Evolutionary conservation across 2,888 invertebrate genomes (phyloP).

Genomic region (Pterostichus madidus): DNA sequence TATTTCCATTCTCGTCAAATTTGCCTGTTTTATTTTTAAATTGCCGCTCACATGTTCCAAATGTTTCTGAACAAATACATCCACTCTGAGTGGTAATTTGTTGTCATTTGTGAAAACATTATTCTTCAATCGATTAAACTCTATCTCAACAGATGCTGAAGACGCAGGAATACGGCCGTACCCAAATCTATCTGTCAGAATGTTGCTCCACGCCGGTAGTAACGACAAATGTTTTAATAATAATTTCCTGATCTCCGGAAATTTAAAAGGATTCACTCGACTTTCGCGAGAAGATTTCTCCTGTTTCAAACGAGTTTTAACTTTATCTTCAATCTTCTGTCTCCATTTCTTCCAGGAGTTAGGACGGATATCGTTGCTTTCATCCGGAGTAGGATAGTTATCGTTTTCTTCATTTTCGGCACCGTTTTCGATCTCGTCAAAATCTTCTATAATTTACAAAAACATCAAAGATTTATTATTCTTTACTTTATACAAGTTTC

Average conservation of each 20-base stretch:
- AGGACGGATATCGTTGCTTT: too few species aligned
- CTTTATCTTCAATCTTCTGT: constrained; percentile 12
- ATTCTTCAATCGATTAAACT: constrained; percentile 13
- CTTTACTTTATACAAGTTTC: background rate
- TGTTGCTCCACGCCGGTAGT: constrained; percentile 11
- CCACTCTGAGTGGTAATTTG: constrained; percentile 40
- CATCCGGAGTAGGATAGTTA: too few species aligned
- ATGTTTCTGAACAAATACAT: constrained; percentile 46
- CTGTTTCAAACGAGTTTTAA: constrained; percentile 11
- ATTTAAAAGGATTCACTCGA: constrained; percentile 20
- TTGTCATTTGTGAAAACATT: constrained; percentile 30
- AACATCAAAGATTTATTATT: too few species aligned
- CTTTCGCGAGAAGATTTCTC: background rate
- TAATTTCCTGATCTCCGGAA: constrained; percentile 28
- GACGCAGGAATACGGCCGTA: constrained; percentile 45
- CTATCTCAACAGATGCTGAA: constrained; percentile 19
- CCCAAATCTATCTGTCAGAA: constrained; percentile 13
- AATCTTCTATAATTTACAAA: too few species aligned
- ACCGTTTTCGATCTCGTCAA: constrained; percentile 14
- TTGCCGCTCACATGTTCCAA: constrained; percentile 36
- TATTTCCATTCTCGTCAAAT: background rate
- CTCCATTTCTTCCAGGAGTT: constrained; percentile 19
- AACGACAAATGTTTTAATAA: constrained; percentile 41
- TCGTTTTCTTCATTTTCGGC: constrained; percentile 37
- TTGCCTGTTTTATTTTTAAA: constrained; percentile 28